Evolutionary conservation across 1,140 invertebrate species (phyloP).

Genomic region (Psilanteris sp.): DNA sequence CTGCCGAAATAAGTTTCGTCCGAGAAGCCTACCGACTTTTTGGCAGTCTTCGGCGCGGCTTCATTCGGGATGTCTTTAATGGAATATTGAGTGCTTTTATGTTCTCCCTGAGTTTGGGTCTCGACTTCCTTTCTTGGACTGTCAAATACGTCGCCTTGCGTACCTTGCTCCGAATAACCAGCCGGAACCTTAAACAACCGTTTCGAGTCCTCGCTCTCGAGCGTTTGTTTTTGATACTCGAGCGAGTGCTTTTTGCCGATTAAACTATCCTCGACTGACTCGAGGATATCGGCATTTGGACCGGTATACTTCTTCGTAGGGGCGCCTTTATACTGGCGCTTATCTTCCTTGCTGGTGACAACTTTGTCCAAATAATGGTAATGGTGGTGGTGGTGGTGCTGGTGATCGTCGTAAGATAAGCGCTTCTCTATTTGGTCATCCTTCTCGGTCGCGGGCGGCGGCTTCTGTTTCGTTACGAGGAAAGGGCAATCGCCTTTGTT

Average conservation of each 20-base stretch:
- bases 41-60: neutral
- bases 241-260: constrained; percentile 68
- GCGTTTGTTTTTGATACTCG: constrained; percentile 68
- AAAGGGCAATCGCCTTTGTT: constrained; percentile 32
- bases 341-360: constrained; percentile 16
- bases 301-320: constrained; percentile 7
- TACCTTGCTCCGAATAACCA: constrained; percentile 18
- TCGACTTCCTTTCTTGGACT: constrained; percentile 70
- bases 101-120: constrained; percentile 74
- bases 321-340: constrained; percentile 13
- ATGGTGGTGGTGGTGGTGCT: constrained; percentile 35
- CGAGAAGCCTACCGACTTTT: constrained; percentile 52
- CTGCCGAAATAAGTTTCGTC: constrained; percentile 57
- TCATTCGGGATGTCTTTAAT: constrained; percentile 64
- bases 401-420: constrained; percentile 21
- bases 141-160: constrained; percentile 31
- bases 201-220: constrained; percentile 62
- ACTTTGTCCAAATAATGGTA: constrained; percentile 31
- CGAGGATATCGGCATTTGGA: constrained; percentile 2
- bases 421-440: constrained; percentile 21
- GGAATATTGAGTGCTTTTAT: constrained; percentile 72
- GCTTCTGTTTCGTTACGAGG: constrained; percentile 50
- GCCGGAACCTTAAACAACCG: constrained; percentile 23
- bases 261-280: constrained; percentile 50
- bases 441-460: constrained; percentile 9